Conservation (phyloP, 1,140 invertebrate genomes). For the Heliconius melpomene region DNA sequence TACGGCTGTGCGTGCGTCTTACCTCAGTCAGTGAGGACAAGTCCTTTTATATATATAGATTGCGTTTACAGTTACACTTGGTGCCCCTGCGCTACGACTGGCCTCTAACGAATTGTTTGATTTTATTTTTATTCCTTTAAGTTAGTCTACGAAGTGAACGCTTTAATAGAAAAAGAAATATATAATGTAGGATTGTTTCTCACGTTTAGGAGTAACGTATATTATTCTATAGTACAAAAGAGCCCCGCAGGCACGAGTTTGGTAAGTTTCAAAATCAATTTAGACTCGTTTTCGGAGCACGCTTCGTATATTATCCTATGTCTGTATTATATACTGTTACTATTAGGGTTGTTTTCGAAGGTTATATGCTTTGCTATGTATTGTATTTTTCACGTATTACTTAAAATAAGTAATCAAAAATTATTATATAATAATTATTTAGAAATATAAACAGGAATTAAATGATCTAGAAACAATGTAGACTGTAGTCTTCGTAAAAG, state of each 20-base stretch:
- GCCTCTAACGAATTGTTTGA: too few relatives aligned
- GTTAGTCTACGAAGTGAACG: background rate
- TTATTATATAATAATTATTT: too few relatives aligned
- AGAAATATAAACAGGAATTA: too few relatives aligned
- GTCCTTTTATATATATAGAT: too few relatives aligned
- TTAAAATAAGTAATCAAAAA: too few relatives aligned
- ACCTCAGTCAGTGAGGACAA: too few relatives aligned
- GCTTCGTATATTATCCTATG: constrained; percentile 22
- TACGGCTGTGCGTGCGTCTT: too few relatives aligned
- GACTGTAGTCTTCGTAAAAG: too few relatives aligned
- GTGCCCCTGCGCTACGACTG: too few relatives aligned
- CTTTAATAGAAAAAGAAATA: background rate
- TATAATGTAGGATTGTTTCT: background rate
- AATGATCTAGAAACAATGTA: too few relatives aligned
- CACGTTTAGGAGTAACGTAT: background rate
- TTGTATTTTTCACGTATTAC: background rate
- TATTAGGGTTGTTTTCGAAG: background rate
- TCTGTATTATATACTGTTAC: constrained; percentile 18
- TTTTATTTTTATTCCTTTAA: too few relatives aligned
- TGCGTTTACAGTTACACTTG: too few relatives aligned
- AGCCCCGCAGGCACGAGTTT: constrained; percentile 13
- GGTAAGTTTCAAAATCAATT: constrained; percentile 33
- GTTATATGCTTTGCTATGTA: background rate
- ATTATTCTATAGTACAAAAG: constrained; percentile 13
- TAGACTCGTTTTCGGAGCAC: constrained; percentile 29